Conservation (phyloP, 53 echinoderm and acorn worm species). For the Apostichopus leukothele region DNA sequence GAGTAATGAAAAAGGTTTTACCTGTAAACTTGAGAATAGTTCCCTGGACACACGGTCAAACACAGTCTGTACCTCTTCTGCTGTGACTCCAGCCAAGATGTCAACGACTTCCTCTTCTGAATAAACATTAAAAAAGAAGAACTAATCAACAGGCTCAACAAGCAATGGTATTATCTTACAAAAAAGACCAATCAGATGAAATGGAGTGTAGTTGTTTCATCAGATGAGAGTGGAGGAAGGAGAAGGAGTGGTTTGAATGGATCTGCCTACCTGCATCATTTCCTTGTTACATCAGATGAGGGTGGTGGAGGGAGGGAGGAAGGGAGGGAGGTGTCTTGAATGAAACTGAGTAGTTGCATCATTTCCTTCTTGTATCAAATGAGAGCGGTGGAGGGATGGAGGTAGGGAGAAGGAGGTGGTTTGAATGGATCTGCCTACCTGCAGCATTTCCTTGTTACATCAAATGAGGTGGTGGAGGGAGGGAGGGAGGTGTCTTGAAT, state of each 20-base stretch:
- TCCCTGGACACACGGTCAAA: slow-evolving; percentile 90
- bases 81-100: slow-evolving; percentile 74
- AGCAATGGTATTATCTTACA: no score
- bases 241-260: background rate
- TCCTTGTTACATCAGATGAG: no score
- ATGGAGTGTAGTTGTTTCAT: no score
- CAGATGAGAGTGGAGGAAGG: background rate
- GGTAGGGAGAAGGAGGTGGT: background rate
- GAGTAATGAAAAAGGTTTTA: background rate
- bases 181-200: no score
- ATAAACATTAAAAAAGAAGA: background rate
- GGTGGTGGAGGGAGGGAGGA: no score
- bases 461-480: no score
- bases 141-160: no score
- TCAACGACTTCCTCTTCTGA: slow-evolving; percentile 15
- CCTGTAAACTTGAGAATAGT: slow-evolving; percentile 87
- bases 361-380: no score
- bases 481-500: no score
- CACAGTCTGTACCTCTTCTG: slow-evolving; percentile 78
- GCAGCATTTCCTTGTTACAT: no score
- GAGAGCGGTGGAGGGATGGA: background rate
- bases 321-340: no score
- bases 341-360: no score
- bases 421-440: background rate
- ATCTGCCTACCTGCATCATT: background rate